Conservation (phyloP, 1,140 invertebrate species). For the Drosophila obscura region DNA sequence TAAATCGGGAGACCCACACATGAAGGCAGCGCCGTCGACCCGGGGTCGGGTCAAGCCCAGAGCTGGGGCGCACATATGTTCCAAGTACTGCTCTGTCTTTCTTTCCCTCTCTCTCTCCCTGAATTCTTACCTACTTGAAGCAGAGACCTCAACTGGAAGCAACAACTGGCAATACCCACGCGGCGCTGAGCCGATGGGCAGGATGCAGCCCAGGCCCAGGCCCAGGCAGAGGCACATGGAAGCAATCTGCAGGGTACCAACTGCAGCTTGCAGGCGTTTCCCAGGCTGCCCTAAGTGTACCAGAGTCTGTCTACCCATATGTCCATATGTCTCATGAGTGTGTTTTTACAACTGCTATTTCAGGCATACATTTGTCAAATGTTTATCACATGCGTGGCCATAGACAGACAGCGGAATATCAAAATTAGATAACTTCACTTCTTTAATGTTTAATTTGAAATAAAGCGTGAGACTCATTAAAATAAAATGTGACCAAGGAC, state of each 20-base stretch:
- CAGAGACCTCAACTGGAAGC: constrained; percentile 23
- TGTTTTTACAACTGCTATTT: constrained; percentile 23
- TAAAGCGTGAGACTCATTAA: background rate
- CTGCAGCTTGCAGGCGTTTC: constrained; percentile 67
- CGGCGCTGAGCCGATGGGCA: constrained; percentile 48
- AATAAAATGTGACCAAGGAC: background rate
- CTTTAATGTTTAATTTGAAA: constrained; percentile 10
- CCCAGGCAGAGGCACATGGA: constrained; percentile 67
- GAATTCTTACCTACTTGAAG: constrained; percentile 78
- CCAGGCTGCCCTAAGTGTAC: constrained; percentile 71
- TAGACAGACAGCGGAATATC: background rate
- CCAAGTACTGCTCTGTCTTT: constrained; percentile 22
- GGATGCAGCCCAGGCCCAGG: constrained; percentile 26
- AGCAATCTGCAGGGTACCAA: constrained; percentile 64
- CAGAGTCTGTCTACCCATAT: constrained; percentile 23
- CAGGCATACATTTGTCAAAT: constrained; percentile 29
- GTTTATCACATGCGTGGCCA: constrained; percentile 32
- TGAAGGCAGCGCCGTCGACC: constrained; percentile 61
- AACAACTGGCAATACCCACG: constrained; percentile 66
- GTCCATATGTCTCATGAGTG: constrained; percentile 20
- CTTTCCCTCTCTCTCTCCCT: background rate
- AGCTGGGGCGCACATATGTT: constrained; percentile 56
- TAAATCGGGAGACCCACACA: constrained; percentile 76
- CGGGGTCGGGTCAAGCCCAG: constrained; percentile 73
- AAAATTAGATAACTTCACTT: background rate